Evolutionary conservation across 2,888 invertebrate species (phyloP).

Genomic region (Ecdyonurus torrentis): DNA sequence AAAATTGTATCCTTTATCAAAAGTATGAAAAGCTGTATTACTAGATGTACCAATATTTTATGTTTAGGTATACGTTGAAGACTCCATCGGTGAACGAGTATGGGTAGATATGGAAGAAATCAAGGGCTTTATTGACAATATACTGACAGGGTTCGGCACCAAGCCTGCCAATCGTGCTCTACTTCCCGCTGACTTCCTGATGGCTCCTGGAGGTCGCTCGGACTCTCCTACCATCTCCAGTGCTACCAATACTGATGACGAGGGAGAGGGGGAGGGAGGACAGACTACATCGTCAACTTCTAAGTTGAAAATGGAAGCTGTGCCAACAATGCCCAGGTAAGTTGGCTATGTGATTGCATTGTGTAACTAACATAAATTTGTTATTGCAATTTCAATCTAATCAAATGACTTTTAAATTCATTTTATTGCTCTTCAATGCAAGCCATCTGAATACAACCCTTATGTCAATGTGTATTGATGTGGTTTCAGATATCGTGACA

Average conservation of each 20-base stretch:
- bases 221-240: background rate
- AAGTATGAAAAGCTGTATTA: background rate
- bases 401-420: too few relatives aligned
- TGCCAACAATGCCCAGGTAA: background rate
- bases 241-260: background rate
- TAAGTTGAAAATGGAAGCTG: background rate
- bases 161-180: conserved; percentile 54
- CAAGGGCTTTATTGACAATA: conserved; percentile 79
- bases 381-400: too few relatives aligned
- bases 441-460: too few relatives aligned
- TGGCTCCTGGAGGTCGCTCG: conserved; percentile 20
- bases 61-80: conserved; percentile 76
- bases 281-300: background rate
- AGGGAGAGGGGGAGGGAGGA: background rate
- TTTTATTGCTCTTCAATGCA: too few relatives aligned
- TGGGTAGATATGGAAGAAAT: conserved; percentile 92
- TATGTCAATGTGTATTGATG: too few relatives aligned
- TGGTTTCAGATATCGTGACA: conserved; percentile 40
- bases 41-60: conserved; percentile 14
- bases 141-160: conserved; percentile 70
- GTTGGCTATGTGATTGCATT: too few relatives aligned
- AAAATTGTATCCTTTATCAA: too few relatives aligned
- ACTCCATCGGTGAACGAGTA: conserved; percentile 78
- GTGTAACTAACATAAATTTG: too few relatives aligned
- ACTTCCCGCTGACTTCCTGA: conserved; percentile 21